Evolutionary conservation across 2,888 invertebrate genomes (phyloP).

Genomic region (Seira musarum): DNA sequence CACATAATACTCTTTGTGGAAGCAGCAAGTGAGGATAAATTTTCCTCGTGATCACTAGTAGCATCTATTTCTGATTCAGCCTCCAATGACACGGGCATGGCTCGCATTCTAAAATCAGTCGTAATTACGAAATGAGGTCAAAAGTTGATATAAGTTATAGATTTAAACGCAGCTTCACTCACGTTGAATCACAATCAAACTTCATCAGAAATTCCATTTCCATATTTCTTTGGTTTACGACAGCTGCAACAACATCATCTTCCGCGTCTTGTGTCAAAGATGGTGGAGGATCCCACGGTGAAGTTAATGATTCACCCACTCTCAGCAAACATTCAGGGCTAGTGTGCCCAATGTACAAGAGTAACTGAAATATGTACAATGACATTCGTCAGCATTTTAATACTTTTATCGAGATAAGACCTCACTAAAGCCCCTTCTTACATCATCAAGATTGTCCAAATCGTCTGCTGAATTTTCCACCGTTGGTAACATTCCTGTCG

Average conservation of each 20-base stretch:
- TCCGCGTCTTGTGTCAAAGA: slow-evolving; percentile 85
- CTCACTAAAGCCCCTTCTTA: no score
- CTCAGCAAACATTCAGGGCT: slow-evolving; percentile 88
- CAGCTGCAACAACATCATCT: slow-evolving; percentile 87
- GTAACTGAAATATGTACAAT: slow-evolving; percentile 76
- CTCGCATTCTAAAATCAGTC: slow-evolving; percentile 62
- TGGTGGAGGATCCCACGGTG: slow-evolving; percentile 79
- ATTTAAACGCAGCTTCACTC: slow-evolving; percentile 13
- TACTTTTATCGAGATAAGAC: no score
- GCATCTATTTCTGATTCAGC: slow-evolving; percentile 47
- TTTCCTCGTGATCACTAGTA: slow-evolving; percentile 61
- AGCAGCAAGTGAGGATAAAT: slow-evolving; percentile 60
- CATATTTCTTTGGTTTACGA: slow-evolving; percentile 87
- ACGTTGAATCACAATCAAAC: slow-evolving; percentile 68
- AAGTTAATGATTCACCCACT: slow-evolving; percentile 82
- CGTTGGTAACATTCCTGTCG: slow-evolving; percentile 84
- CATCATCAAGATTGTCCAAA: slow-evolving; percentile 94
- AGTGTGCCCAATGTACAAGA: slow-evolving; percentile 92
- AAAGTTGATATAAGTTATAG: background rate
- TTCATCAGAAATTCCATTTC: slow-evolving; percentile 82
- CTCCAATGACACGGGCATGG: slow-evolving; percentile 56
- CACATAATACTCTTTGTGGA: slow-evolving; percentile 60
- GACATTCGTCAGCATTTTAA: background rate
- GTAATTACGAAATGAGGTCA: slow-evolving; percentile 58
- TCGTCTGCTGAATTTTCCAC: slow-evolving; percentile 87